Evolutionary conservation across 2,888 invertebrate genomes (phyloP).

Genomic region (Noctua janthina): DNA sequence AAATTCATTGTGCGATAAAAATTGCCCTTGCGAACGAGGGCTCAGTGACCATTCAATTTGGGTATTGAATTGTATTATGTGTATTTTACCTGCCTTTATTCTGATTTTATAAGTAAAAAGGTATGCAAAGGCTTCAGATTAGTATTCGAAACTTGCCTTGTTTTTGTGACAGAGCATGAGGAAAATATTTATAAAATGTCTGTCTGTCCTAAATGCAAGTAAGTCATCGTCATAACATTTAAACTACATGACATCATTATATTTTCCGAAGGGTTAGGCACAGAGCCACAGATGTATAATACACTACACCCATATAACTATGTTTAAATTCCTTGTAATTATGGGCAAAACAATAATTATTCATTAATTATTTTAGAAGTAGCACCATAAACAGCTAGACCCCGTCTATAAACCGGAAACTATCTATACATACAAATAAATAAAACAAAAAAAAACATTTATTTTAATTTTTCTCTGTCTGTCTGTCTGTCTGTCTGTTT

Average conservation of each 20-base stretch:
- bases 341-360: too few species aligned
- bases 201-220: neutral
- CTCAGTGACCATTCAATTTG: neutral
- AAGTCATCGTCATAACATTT: neutral
- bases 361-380: neutral
- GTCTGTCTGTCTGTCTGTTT: too few species aligned
- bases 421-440: too few species aligned
- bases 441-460: too few species aligned
- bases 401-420: too few species aligned
- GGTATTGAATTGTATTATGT: neutral
- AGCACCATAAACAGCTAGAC: too few species aligned
- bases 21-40: neutral
- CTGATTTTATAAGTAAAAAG: neutral
- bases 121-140: neutral
- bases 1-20: neutral
- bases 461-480: too few species aligned
- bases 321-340: neutral
- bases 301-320: neutral
- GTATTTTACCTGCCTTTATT: neutral
- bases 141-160: neutral
- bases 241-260: neutral
- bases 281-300: neutral
- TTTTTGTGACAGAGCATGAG: neutral
- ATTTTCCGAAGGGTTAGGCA: neutral
- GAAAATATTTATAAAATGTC: slow-evolving; percentile 6